Conservation (phyloP, 2,888 invertebrate species). For the Flabesymbios commensalis region DNA sequence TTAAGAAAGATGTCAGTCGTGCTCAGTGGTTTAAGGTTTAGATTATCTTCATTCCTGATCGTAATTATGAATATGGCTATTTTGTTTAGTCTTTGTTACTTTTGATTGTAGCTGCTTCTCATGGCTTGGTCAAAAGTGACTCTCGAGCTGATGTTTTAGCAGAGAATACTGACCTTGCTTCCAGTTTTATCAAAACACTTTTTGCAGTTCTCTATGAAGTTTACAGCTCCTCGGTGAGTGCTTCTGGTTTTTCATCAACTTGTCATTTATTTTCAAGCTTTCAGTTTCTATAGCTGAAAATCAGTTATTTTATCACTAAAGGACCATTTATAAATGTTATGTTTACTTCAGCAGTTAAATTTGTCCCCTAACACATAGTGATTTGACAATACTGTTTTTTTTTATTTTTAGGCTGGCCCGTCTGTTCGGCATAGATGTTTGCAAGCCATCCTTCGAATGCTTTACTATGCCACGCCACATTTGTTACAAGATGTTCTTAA, state of each 20-base stretch:
- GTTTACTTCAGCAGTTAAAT: not conserved
- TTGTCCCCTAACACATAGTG: no score
- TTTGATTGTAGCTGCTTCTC: not conserved
- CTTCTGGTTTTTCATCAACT: not conserved
- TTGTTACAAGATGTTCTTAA: slow-evolving; percentile 72
- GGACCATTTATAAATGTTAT: not conserved
- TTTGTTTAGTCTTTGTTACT: no score
- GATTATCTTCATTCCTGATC: no score
- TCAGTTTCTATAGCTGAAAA: not conserved
- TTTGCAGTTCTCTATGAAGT: slow-evolving; percentile 97
- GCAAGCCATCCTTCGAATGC: slow-evolving; percentile 92
- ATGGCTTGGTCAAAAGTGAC: slow-evolving; percentile 61
- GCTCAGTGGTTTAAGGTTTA: no score
- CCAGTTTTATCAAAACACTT: slow-evolving; percentile 73
- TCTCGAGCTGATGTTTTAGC: slow-evolving; percentile 73
- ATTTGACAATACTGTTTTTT: no score
- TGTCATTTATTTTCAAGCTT: not conserved
- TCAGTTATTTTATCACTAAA: not conserved
- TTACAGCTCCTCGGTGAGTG: slow-evolving; percentile 83
- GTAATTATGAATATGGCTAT: no score
- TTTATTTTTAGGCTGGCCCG: slow-evolving; percentile 75
- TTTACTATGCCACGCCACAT: slow-evolving; percentile 88
- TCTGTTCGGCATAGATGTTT: slow-evolving; percentile 96
- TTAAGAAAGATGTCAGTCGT: no score
- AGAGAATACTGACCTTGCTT: slow-evolving; percentile 73